Conservation (phyloP, 2,888 invertebrate species). For the Alloscopus bannaensis region DNA sequence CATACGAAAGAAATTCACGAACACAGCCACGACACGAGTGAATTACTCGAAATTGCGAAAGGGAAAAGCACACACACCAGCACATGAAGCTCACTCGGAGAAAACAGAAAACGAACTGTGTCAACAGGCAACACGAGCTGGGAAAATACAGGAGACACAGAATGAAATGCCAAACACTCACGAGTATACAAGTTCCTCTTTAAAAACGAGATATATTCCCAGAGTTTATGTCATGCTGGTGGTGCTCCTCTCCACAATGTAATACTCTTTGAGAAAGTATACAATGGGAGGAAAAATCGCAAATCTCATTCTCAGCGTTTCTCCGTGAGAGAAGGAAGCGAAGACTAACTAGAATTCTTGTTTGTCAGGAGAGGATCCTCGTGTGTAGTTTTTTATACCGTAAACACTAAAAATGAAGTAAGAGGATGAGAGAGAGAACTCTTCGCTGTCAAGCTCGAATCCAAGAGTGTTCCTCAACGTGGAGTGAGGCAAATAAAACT, state of each 20-base stretch:
- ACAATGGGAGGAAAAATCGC: neutral
- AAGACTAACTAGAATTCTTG: too few species aligned
- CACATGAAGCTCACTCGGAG: neutral
- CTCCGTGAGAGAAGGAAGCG: too few species aligned
- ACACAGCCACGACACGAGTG: neutral
- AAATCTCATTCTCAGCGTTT: too few species aligned
- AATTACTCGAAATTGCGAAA: too few species aligned
- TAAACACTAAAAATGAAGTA: neutral
- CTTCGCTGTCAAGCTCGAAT: neutral
- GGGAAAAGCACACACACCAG: conserved; percentile 2
- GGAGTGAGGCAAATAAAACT: neutral
- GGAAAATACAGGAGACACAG: neutral
- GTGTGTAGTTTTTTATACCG: neutral
- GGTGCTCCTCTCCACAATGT: neutral
- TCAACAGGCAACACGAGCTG: neutral
- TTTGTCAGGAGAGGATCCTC: too few species aligned
- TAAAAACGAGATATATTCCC: too few species aligned
- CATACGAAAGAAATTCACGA: too few species aligned
- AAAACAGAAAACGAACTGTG: conserved; percentile 9
- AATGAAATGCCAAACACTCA: conserved; percentile 42
- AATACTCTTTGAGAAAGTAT: neutral
- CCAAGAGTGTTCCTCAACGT: neutral
- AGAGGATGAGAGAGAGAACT: conserved; percentile 3
- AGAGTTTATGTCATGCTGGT: too few species aligned
- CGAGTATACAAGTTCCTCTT: neutral